Evolutionary conservation across 2,888 invertebrate species (phyloP), one percentile per base, ranked within the genome.

Genomic region (Cremastinae sp.): DNA sequence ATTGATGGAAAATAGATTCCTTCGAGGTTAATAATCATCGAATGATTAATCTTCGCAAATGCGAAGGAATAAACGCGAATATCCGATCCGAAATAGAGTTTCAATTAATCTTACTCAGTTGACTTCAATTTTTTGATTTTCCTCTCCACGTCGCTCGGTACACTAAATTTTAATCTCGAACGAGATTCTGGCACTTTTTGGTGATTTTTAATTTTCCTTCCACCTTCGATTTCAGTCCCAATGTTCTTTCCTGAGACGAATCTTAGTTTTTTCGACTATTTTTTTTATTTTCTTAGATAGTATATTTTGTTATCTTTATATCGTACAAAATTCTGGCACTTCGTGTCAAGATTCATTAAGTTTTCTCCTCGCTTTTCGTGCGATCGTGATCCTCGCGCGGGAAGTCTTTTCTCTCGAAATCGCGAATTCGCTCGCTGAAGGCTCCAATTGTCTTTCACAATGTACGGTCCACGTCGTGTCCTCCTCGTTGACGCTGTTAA

Each of bases 401-500:
- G 45, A 53, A 70, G 55, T 20, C n/a, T 28, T 65, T 53, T 69
- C 65, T 64, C 69, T 43, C 45, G 41, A 55, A 53, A 64, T 53
- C 53, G 64, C 18, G 73, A 69, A 47, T 20, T 53, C 41, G 35
- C 35, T n/a, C 22, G 65, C 39, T 55, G 62, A 66, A 55, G 43
- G 53, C 65, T 69, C 66, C 76, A 79, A 75, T 79, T 78, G 76
- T 69, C 73, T 62, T 43, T 47, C 55, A 81, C 79, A 79, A 80
- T 82, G 81, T 81, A 79, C 80, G 84, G 82, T 84, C 84, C 82
- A 83, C 82, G 58, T 65, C 37, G 53, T 66, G 49, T 56, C 66
- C 43, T 69, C 51, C 69, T 84, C 83, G 82, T 82, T 84, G 86
- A 79, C 81, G 84, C 79, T 76, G 73, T 79, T 74, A 72, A 74